A percentile compares a stretch with the other conserved stretches of the same genome.
phyloP scores from a whole-genome alignment of 2,888 invertebrate species.

The Trachelus iudaicus region DNA sequence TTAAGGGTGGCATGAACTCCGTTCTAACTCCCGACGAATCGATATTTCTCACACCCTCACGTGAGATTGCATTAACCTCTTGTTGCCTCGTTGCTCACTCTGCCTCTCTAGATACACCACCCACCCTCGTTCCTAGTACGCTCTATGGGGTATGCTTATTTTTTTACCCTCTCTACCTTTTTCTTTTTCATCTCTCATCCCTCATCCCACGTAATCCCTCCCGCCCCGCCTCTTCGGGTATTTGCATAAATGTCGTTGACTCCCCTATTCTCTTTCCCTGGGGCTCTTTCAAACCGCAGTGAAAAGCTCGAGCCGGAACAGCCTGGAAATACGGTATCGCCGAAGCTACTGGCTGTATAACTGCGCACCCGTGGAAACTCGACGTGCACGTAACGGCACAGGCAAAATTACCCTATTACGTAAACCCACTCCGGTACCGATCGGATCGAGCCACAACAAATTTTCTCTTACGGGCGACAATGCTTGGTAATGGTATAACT shows the following conservation, averaged over 20 bases:
- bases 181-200: neutral
- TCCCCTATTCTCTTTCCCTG: neutral
- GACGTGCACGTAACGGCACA: neutral
- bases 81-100: slow-evolving; percentile 19
- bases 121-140: neutral
- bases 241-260: slow-evolving; percentile 1
- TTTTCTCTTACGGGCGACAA: neutral
- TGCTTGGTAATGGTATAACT: neutral
- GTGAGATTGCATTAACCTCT: slow-evolving; percentile 42
- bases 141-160: neutral
- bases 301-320: neutral
- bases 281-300: neutral
- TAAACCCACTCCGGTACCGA: neutral
- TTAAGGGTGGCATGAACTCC: slow-evolving; percentile 24
- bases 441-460: neutral
- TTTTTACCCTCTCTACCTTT: neutral
- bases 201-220: neutral
- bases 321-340: neutral
- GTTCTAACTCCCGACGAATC: slow-evolving; percentile 33
- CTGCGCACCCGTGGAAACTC: neutral
- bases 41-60: slow-evolving; percentile 35
- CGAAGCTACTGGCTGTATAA: neutral
- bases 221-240: neutral
- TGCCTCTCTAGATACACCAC: neutral
- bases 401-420: neutral